Evolutionary conservation across 2,113 vertebrate genomes (phyloP).

Genomic region (Sterrhoptilus dennistouni): DNA sequence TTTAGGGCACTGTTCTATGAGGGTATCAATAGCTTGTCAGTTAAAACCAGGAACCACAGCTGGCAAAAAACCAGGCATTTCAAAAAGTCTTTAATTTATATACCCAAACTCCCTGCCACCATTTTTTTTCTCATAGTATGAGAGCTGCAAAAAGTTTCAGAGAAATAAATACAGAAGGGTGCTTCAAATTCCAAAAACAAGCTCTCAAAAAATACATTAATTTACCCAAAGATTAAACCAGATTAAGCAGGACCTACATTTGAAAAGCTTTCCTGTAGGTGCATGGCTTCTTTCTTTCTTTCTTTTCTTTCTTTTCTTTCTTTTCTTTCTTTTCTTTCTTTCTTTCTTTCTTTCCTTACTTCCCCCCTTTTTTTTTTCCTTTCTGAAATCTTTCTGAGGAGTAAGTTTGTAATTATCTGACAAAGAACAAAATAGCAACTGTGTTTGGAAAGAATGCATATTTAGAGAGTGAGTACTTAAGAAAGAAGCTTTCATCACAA

Average conservation of each 20-base stretch:
- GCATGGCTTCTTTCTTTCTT: not conserved
- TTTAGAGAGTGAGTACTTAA: constrained; percentile 39
- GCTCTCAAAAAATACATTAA: not conserved
- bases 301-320: not conserved
- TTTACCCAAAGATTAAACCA: not conserved
- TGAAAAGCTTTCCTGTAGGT: constrained; percentile 21
- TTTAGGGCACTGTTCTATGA: not conserved
- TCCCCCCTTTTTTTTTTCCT: not conserved
- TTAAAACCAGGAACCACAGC: not conserved
- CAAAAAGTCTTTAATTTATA: constrained; percentile 9
- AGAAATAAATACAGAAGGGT: not conserved
- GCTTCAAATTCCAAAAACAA: not conserved
- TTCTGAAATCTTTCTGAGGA: not conserved
- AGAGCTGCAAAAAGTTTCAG: not conserved
- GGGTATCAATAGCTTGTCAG: not conserved
- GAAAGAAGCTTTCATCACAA: constrained; percentile 49
- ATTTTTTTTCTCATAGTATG: not conserved
- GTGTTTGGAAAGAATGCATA: constrained; percentile 53
- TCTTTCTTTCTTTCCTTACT: not conserved
- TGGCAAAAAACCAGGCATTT: not conserved
- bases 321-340: not conserved
- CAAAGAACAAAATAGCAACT: constrained; percentile 26
- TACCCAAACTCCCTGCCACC: not conserved
- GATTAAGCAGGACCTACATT: not conserved
- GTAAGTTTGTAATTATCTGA: constrained; percentile 26